Evolutionary conservation across 2,888 invertebrate genomes (phyloP).

Genomic region (Leistus spinibarbis): DNA sequence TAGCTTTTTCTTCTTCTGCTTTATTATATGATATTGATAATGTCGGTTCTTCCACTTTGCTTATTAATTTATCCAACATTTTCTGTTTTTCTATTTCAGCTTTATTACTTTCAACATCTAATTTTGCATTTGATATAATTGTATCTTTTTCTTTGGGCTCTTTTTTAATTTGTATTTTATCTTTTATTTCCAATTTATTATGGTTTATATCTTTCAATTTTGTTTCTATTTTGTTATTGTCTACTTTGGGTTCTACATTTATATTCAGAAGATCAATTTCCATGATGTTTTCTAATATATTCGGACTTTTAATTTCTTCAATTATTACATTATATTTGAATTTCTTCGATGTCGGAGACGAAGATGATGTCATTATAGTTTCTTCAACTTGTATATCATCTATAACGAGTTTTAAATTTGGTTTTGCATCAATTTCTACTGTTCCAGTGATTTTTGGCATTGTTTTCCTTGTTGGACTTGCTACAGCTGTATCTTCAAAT

Average conservation of each 20-base stretch:
- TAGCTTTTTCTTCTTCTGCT: constrained; percentile 38
- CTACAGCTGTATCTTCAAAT: neutral
- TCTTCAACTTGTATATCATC: constrained; percentile 68
- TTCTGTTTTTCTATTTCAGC: constrained; percentile 32
- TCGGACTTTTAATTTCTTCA: constrained; percentile 45
- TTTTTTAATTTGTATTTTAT: constrained; percentile 5
- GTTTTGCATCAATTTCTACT: constrained; percentile 60
- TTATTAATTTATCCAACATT: constrained; percentile 15
- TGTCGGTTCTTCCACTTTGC: constrained; percentile 1
- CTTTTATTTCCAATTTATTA: constrained; percentile 25
- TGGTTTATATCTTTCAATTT: constrained; percentile 30
- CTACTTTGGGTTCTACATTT: neutral
- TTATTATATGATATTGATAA: constrained; percentile 35
- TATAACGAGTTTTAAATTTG: constrained; percentile 62
- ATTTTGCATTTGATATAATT: neutral
- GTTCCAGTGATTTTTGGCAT: constrained; percentile 63
- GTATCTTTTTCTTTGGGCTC: constrained; percentile 28
- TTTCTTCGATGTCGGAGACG: constrained; percentile 47
- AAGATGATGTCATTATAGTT: constrained; percentile 52
- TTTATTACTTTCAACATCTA: constrained; percentile 6
- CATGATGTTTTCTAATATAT: neutral
- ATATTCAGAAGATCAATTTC: constrained; percentile 1
- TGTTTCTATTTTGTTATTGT: neutral
- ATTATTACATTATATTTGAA: constrained; percentile 55
- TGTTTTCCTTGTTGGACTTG: constrained; percentile 52